Base-by-base conservation (phyloP, 2,888 invertebrate genomes). In the Spilosoma lubricipeda region DNA sequence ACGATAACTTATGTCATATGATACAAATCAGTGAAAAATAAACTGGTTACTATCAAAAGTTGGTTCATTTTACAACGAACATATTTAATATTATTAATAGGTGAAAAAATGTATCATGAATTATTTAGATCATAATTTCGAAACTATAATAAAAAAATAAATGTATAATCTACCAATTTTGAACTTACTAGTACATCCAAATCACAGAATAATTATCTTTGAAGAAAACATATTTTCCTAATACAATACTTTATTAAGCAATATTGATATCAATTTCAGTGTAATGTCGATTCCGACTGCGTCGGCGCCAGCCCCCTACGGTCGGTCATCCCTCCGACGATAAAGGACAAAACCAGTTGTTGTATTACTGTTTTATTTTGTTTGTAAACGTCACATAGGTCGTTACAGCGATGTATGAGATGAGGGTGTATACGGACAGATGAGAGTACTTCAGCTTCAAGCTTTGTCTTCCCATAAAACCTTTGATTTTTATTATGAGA, bases 301-400 rank as follows among this genome's bases (percentile, higher is more conserved):
- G 72, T 73, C 81, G 94, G 93, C 94, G 94, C 94, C 94, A 83
- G 82, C 87, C 86, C 92, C 92, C 92, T 81, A 86, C 83, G 82
- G 89, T 86, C 86, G 84, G 82, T 80, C 86, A 84, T 82, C 86
- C 85, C 87, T 87, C 81, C 87, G 86, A 87, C 85, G 75, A 85
- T 86, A 86, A 90, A 92, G 75, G 77, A 77, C 79, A 86, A 85
- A 85, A 81, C 82, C 80, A 78, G 79, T 80, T 81, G 83, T 85
- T 81, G 80, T 85, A 88, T 87, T 85, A 88, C 87, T 87, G 87
- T 87, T 90, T 90, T 90, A 91, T 90, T 90, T 87, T 87, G 85
- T 85, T 87, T 82, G 85, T 88, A 86, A 85, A 89, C 83, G 86
- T 86, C 85, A 78, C 80, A 79, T 85, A 45, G 67, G 71, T 77